phyloP scores from a whole-genome alignment of 2,797 vertebrate genomes.

The Tenualosa thibaudeaui region DNA sequence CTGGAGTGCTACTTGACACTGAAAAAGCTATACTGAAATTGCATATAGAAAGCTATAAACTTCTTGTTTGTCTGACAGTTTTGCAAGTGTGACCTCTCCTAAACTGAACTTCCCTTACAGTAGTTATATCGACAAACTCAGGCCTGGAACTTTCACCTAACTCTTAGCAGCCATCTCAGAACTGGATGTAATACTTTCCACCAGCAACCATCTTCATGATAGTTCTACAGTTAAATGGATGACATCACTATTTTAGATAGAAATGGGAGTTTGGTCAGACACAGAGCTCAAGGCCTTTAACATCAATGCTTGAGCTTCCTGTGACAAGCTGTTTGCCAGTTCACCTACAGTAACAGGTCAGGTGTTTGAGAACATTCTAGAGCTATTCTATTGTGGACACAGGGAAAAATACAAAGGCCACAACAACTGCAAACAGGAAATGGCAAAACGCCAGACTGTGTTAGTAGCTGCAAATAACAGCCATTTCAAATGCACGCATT shows the following conservation, averaged over 20 bases:
- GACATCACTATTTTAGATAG: not conserved
- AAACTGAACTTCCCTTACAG: not conserved
- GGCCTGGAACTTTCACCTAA: not conserved
- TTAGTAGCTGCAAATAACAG: not conserved
- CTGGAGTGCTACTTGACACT: not conserved
- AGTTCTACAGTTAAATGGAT: not conserved
- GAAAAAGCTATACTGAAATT: not conserved
- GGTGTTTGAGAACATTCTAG: not conserved
- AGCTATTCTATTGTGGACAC: not conserved
- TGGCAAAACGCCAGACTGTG: not conserved
- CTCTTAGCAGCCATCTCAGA: not conserved
- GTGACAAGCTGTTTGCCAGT: too few relatives aligned
- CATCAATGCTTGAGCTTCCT: not conserved
- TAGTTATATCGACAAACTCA: not conserved
- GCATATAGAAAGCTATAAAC: not conserved
- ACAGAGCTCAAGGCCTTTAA: not conserved
- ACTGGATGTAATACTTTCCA: not conserved
- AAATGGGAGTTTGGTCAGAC: not conserved
- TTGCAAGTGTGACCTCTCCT: not conserved
- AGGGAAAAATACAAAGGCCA: not conserved
- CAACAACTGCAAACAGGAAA: not conserved
- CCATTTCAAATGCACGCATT: not conserved
- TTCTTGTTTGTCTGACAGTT: not conserved
- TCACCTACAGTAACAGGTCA: not conserved
- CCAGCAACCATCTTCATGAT: not conserved